Conservation (phyloP, 2,888 invertebrate genomes). For the Oxystoma pomonae region DNA sequence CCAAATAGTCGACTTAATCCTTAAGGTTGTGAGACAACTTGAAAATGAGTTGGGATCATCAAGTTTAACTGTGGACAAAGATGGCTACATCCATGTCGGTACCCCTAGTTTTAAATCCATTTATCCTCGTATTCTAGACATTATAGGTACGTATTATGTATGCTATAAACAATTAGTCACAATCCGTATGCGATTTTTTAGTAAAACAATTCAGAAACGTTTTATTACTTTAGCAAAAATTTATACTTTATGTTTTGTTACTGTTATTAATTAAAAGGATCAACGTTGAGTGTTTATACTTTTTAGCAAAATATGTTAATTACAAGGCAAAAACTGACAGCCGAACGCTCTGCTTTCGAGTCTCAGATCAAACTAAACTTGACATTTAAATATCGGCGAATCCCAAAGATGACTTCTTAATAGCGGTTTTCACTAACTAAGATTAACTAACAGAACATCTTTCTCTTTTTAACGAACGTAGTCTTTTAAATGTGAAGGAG, state of each 20-base stretch:
- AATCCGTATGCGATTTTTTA: no score
- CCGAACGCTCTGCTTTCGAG: not conserved
- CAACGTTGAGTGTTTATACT: not conserved
- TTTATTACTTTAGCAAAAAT: no score
- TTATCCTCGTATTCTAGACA: no score
- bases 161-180: no score
- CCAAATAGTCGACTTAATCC: no score
- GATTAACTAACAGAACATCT: not conserved
- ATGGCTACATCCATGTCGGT: no score
- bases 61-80: no score
- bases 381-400: not conserved
- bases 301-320: not conserved
- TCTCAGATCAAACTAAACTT: not conserved
- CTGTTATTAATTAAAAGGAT: not conserved
- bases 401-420: not conserved
- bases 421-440: not conserved
- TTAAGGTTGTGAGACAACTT: no score
- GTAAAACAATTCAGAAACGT: no score
- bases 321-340: not conserved
- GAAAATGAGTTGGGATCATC: no score
- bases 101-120: no score
- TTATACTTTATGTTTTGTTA: not conserved
- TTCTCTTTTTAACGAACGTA: not conserved
- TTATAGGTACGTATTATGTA: no score
- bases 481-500: not conserved